Evolutionary conservation across 1,140 invertebrate genomes (phyloP).

Genomic region (Bombus sylvicola): DNA sequence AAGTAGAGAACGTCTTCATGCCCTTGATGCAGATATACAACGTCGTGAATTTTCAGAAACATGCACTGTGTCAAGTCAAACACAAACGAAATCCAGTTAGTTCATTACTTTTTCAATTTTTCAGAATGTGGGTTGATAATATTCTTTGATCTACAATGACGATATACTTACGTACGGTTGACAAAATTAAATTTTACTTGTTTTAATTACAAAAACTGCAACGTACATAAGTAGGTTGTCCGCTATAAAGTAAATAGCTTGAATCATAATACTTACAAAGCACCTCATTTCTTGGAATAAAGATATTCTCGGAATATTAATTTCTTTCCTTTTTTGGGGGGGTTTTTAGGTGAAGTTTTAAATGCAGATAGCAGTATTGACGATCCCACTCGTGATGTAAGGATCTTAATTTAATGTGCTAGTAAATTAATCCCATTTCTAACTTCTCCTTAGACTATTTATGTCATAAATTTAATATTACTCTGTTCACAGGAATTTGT

Average conservation of each 20-base stretch:
- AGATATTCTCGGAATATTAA: neutral
- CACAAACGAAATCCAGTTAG: constrained; percentile 72
- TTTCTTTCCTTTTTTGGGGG: neutral
- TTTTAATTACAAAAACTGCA: neutral
- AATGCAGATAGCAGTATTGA: constrained; percentile 66
- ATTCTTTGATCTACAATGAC: neutral
- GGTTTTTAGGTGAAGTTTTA: constrained; percentile 64
- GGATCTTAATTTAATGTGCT: constrained; percentile 39
- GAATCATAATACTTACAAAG: neutral
- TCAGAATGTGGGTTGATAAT: constrained; percentile 17
- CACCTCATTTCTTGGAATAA: neutral
- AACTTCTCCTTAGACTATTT: neutral
- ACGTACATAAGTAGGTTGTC: neutral
- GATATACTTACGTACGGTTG: neutral
- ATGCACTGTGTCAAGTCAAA: constrained; percentile 60
- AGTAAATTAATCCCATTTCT: neutral
- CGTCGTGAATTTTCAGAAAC: constrained; percentile 72
- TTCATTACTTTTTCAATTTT: constrained; percentile 43
- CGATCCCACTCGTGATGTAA: constrained; percentile 74
- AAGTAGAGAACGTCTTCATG: constrained; percentile 88
- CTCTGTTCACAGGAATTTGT: constrained; percentile 69
- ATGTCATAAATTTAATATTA: constrained; percentile 15
- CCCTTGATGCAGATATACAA: constrained; percentile 82
- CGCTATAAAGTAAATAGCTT: neutral
- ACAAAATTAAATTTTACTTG: neutral